These are phyloP conservation scores for Petrocephalus schoutedeni DNA, from an alignment of 2,797 vertebrate genomes.

Conservation along the genomic window DNA sequence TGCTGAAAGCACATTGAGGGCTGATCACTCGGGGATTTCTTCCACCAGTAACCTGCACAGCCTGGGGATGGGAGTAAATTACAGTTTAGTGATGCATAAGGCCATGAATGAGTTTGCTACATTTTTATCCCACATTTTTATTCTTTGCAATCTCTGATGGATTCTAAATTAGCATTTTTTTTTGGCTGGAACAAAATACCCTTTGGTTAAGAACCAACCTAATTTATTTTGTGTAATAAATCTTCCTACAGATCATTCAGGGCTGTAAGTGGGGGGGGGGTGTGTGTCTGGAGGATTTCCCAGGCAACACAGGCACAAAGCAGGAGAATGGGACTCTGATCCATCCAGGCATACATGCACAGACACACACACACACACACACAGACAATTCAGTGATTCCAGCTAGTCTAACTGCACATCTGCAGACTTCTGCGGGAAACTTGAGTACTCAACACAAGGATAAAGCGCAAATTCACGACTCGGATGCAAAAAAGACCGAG, in stretches of 20 bases:
- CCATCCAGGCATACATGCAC: neutral
- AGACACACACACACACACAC: neutral
- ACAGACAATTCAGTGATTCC: neutral
- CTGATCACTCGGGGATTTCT: neutral
- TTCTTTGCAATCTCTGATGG: neutral
- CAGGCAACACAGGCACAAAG: neutral
- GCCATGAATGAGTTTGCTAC: neutral
- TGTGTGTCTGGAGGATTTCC: neutral
- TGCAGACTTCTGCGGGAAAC: neutral
- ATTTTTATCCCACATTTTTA: neutral
- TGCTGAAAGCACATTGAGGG: neutral
- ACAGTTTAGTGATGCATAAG: neutral
- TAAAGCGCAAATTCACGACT: neutral
- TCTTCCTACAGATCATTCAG: neutral
- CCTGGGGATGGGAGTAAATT: neutral
- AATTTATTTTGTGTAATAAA: neutral
- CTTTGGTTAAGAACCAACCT: neutral
- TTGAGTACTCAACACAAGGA: neutral
- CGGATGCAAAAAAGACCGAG: neutral
- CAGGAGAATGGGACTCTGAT: neutral
- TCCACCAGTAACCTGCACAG: neutral
- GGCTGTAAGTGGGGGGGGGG: neutral
- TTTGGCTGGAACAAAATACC: neutral
- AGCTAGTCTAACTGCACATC: neutral
- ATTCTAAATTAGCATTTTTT: neutral